A percentile compares a stretch with the other conserved stretches of the same genome.
Conservation (phyloP, 2,797 vertebrate genomes). For the Tympanoctomys barrerae region DNA sequence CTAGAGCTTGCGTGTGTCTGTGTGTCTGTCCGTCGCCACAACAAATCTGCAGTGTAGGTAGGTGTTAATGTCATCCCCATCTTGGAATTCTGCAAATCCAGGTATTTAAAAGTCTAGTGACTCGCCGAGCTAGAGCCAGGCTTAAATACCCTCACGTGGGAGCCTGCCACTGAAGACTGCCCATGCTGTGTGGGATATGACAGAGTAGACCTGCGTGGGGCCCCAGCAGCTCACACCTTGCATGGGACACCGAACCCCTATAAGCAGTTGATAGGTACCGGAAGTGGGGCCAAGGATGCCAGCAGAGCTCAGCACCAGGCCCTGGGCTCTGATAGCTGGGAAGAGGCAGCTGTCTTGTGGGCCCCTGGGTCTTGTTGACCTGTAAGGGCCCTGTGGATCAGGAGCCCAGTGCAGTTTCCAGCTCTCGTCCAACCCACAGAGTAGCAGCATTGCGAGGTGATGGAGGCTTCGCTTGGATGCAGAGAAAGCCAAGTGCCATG, state of each 20-base stretch:
- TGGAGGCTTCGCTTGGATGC: not conserved
- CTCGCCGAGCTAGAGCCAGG: not conserved
- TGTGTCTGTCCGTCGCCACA: not conserved
- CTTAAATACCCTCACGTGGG: not conserved
- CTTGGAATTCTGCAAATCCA: not conserved
- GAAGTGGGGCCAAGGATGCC: not conserved
- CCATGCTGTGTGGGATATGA: accelerated
- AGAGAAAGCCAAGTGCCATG: not conserved
- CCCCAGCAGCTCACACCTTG: not conserved
- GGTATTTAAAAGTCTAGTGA: constrained; percentile 24
- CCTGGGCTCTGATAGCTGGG: not conserved
- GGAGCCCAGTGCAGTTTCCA: not conserved
- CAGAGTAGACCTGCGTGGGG: not conserved
- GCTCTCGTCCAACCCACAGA: not conserved
- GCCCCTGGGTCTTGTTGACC: not conserved
- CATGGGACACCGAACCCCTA: not conserved
- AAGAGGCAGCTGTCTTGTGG: too few relatives aligned
- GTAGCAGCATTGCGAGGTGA: accelerated
- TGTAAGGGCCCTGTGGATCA: not conserved
- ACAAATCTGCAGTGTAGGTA: not conserved
- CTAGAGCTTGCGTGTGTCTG: not conserved
- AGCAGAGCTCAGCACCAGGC: not conserved
- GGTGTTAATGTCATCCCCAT: not conserved
- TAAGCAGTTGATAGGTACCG: not conserved
- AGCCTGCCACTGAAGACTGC: not conserved